These are phyloP conservation scores for Sylvilagus floridanus DNA, from an alignment of 2,797 vertebrate species.

Conservation along the genomic window DNA sequence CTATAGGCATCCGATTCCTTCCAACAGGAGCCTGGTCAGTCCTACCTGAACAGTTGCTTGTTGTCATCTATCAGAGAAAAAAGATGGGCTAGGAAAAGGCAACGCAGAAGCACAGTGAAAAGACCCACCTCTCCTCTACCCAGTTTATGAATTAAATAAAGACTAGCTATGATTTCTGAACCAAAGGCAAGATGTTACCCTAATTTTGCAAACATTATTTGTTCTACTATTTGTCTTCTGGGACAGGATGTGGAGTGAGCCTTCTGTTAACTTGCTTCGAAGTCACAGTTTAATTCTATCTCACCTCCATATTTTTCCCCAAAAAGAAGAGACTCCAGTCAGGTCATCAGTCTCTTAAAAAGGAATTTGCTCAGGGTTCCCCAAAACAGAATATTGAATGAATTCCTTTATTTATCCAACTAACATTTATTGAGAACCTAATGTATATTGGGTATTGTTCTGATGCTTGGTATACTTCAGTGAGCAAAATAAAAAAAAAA, in stretches of 20 bases:
- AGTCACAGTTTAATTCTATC: background rate
- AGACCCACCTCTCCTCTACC: background rate
- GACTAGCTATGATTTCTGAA: background rate
- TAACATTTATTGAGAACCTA: conserved; percentile 19
- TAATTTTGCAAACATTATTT: conserved; percentile 21
- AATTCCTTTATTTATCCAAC: background rate
- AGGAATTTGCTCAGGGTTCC: background rate
- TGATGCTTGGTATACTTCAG: background rate
- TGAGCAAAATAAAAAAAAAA: background rate
- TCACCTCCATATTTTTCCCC: background rate
- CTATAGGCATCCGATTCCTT: background rate
- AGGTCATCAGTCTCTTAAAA: background rate
- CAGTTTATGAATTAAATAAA: background rate
- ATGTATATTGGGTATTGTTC: background rate
- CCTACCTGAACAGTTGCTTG: background rate
- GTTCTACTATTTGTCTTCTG: background rate
- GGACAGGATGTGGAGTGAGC: background rate
- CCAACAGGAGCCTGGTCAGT: background rate
- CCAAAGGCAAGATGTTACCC: background rate
- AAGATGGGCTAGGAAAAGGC: background rate
- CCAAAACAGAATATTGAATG: background rate
- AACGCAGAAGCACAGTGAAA: background rate
- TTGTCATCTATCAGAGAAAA: background rate
- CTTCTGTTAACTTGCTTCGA: conserved; percentile 22
- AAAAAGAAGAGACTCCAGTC: background rate